A percentile compares a stretch with the other conserved stretches of the same genome.
Conservation (phyloP, 2,888 invertebrate genomes). For the Nemoura dubitans region DNA sequence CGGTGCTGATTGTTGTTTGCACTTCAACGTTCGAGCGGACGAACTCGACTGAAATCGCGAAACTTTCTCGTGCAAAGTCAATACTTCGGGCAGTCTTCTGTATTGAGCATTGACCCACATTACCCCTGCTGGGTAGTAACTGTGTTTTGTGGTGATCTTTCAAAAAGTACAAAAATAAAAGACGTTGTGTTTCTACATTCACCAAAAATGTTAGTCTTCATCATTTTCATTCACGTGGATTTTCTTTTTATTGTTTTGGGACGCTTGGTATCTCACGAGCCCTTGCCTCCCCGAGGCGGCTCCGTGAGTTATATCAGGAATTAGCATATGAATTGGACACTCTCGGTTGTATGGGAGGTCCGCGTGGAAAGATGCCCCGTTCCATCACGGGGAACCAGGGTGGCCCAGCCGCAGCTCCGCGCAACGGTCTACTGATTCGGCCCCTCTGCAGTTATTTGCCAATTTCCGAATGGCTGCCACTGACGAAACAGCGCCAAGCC, state of each 20-base stretch:
- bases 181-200: not conserved
- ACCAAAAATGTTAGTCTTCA: not conserved
- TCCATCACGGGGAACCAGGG: too few species aligned
- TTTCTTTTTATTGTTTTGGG: not conserved
- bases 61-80: not conserved
- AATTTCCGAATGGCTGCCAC: not conserved
- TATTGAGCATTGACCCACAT: not conserved
- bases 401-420: too few species aligned
- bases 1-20: not conserved
- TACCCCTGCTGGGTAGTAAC: not conserved
- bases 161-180: not conserved
- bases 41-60: not conserved
- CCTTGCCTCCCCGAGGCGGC: not conserved
- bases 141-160: not conserved
- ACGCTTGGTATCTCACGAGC: not conserved
- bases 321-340: slow-evolving; percentile 12
- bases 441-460: not conserved
- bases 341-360: not conserved
- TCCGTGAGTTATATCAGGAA: not conserved
- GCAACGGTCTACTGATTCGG: not conserved
- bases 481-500: not conserved
- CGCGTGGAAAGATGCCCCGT: not conserved
- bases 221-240: not conserved
- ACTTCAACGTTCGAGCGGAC: not conserved
- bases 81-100: not conserved